Conservation (phyloP, 2,797 vertebrate species). For the Lagocephalus sceleratus region DNA sequence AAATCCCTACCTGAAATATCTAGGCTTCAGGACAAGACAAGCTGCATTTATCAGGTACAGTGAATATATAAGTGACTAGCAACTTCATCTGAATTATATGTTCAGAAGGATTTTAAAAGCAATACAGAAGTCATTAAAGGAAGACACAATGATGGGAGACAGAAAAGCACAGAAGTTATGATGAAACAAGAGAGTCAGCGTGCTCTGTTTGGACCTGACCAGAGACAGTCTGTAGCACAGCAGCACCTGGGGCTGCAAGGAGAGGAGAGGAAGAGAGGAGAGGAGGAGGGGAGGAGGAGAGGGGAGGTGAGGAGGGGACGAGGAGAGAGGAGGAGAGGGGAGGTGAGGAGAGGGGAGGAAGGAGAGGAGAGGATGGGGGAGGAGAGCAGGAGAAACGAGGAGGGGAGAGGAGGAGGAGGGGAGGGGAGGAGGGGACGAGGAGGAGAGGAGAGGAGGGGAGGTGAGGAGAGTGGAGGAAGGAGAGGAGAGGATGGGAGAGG, state of each 20-base stretch:
- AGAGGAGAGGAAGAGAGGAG: background rate
- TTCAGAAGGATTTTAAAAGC: no score
- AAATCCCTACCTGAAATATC: background rate
- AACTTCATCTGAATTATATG: no score
- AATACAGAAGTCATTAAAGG: no score
- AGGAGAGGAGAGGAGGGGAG: no score
- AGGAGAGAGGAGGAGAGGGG: conserved; percentile 11
- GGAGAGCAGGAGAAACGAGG: background rate
- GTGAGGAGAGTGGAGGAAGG: no score
- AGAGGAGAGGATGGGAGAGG: background rate
- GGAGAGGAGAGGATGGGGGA: background rate
- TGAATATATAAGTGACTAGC: background rate
- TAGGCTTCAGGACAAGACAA: conserved; percentile 10
- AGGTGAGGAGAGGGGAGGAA: no score
- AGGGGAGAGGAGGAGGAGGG: background rate
- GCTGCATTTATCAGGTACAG: conserved; percentile 2
- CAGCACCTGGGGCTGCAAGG: conserved; percentile 67
- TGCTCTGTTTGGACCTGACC: conserved; percentile 80
- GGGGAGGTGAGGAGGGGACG: conserved; percentile 1
- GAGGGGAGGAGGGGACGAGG: no score
- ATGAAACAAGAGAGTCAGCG: conserved; percentile 52
- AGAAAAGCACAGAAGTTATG: conserved; percentile 37
- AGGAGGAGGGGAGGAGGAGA: conserved; percentile 9
- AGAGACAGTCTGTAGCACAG: conserved; percentile 78
- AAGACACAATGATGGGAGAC: background rate